These are phyloP conservation scores for Chrysodeixis includens DNA, from an alignment of 2,888 invertebrate species.

Conservation along the genomic window DNA sequence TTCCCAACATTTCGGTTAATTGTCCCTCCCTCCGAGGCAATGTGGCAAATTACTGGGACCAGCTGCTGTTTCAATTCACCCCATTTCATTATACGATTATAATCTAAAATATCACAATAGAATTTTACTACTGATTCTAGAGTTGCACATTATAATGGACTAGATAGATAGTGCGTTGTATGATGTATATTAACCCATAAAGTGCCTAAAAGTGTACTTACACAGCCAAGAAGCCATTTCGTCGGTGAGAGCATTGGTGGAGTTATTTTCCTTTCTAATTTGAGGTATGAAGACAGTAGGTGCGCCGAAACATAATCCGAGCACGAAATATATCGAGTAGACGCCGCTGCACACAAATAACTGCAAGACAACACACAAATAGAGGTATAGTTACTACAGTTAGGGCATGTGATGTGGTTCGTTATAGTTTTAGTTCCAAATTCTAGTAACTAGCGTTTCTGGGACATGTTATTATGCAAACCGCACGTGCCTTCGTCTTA, in stretches of 20 bases:
- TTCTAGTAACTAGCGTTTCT: neutral
- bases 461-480: neutral
- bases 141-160: neutral
- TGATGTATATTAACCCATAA: neutral
- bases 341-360: constrained; percentile 51
- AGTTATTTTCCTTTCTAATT: constrained; percentile 56
- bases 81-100: constrained; percentile 15
- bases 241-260: constrained; percentile 42
- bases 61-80: constrained; percentile 20
- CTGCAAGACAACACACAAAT: constrained; percentile 45
- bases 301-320: constrained; percentile 54
- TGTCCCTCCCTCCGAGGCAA: constrained; percentile 16
- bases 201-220: constrained; percentile 19
- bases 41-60: constrained; percentile 22
- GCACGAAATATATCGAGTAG: constrained; percentile 54
- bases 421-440: neutral
- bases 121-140: constrained; percentile 10
- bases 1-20: constrained; percentile 32
- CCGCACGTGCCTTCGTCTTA: neutral
- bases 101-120: constrained; percentile 13
- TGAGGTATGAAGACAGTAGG: constrained; percentile 60
- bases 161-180: neutral
- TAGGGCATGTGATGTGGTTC: constrained; percentile 21
- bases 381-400: constrained; percentile 29
- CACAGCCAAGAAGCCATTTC: constrained; percentile 58